Conservation (phyloP, 1,140 invertebrate species). For the Hormaphis cornu region DNA sequence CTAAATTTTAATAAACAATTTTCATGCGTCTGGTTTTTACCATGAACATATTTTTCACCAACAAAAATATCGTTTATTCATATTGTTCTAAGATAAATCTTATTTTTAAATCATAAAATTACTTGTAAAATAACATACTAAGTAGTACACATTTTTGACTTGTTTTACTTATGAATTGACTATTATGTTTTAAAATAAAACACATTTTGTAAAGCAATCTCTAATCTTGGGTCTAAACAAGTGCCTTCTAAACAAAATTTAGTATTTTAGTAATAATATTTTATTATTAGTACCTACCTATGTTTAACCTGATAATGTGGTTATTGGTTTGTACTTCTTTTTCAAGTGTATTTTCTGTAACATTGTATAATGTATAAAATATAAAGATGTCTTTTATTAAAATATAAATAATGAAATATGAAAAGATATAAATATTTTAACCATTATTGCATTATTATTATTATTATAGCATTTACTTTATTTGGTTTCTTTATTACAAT, state of each 20-base stretch:
- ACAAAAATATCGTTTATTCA: too few species aligned
- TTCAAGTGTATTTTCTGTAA: not conserved
- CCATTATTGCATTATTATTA: not conserved
- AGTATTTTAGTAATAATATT: slow-evolving; percentile 16
- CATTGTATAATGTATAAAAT: not conserved
- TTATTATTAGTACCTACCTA: too few species aligned
- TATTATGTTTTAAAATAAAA: not conserved
- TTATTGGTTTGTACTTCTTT: not conserved
- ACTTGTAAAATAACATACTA: not conserved
- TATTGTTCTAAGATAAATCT: too few species aligned
- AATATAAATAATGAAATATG: too few species aligned
- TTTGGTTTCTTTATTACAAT: not conserved
- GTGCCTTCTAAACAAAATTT: slow-evolving; percentile 18
- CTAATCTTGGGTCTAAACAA: slow-evolving; percentile 29
- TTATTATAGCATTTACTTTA: not conserved
- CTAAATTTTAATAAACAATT: too few species aligned
- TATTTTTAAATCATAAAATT: too few species aligned
- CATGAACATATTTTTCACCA: not conserved
- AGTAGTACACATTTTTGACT: not conserved
- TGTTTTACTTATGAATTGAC: not conserved
- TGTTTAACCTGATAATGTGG: not conserved
- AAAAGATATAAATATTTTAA: not conserved
- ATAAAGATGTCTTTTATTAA: not conserved
- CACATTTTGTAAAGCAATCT: slow-evolving; percentile 30
- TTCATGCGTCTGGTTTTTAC: too few species aligned